Base-by-base conservation (phyloP, 2,797 vertebrate genomes). In the Karalla daura region DNA sequence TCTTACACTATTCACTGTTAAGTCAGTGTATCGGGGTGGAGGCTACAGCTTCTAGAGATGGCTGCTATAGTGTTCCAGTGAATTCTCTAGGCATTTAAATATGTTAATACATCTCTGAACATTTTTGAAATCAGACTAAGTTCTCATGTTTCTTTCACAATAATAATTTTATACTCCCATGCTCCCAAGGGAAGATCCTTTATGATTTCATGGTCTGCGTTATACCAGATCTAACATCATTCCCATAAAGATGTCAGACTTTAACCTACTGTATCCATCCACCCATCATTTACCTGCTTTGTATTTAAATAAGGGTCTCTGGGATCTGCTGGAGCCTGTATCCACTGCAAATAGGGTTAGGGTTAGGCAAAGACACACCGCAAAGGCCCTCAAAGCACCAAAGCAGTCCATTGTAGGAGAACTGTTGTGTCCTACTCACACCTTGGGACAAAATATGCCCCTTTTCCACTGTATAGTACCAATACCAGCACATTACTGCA, bases 181-280 rank as follows among this genome's bases (percentile, higher is more conserved):
- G 3, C 24, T 44, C 40, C 37, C 27, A 27, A 50, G 18, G 25
- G 33, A 44, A 17, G 8, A 41, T 11, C 8, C 9, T 30, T 50
- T 65, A 44, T 55, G 5, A 61, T 65, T 65, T 62, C 40, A 55
- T 56, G 63, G 33, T 64, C 58, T 49, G 63, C 55, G 59, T 63
- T 66, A 46, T 54, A 68, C 51, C 21, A 63, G 58, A 74, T 45
- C 63, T 71, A 63, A 50, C 59, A 51, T 68, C 27, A 59, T 55
- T 54, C 47, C 36, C 43, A 59, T 47, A 8, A 9, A 37, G 27
- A 56, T 47, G 56, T 64, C 63, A 36, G 21, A 13, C 28, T 55
- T 74, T 50, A 78, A 53, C 40, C n/a, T n/a, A n/a, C n/a, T n/a
- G n/a, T n/a, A n/a, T n/a, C n/a, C n/a, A n/a, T n/a, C n/a, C n/a